A percentile compares a stretch with the other conserved stretches of the same genome.
phyloP scores from a whole-genome alignment of 1,140 invertebrate species.

The Drosophila parvula region DNA sequence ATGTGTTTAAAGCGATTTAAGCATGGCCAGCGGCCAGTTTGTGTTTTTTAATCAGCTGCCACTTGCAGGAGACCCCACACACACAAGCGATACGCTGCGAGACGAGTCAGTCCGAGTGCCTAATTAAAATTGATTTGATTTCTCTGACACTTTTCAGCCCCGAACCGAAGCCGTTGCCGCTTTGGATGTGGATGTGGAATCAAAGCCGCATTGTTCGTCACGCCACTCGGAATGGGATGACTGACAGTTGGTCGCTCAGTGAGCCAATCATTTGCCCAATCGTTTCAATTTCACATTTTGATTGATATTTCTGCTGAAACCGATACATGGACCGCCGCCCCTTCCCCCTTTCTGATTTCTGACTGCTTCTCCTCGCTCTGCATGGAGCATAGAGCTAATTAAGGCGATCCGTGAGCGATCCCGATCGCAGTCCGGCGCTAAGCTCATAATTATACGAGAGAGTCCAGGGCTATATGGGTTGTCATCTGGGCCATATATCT shows the following conservation, averaged over 20 bases:
- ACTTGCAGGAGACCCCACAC: conserved; percentile 67
- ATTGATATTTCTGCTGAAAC: conserved; percentile 82
- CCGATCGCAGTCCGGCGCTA: conserved; percentile 66
- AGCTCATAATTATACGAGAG: conserved; percentile 82
- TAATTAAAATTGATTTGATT: conserved; percentile 83
- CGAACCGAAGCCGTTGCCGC: conserved; percentile 17
- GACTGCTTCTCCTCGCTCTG: conserved; percentile 16
- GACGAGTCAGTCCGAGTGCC: conserved; percentile 59
- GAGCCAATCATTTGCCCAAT: conserved; percentile 68
- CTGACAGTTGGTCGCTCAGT: conserved; percentile 44
- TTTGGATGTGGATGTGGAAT: conserved; percentile 36
- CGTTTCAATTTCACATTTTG: conserved; percentile 82
- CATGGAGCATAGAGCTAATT: conserved; percentile 69
- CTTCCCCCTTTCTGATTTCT: not conserved
- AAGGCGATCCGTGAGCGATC: conserved; percentile 48
- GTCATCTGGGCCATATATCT: conserved; percentile 80
- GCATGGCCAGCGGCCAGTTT: conserved; percentile 63
- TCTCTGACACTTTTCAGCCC: conserved; percentile 75
- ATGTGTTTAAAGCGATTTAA: conserved; percentile 67
- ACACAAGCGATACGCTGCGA: conserved; percentile 34
- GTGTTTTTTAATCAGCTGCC: conserved; percentile 76
- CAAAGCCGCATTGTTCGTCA: conserved; percentile 80
- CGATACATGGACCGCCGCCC: conserved; percentile 49
- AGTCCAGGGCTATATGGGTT: conserved; percentile 56
- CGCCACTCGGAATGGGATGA: conserved; percentile 56